phyloP scores from a whole-genome alignment of 2,888 invertebrate genomes.

The Diogma glabrata region DNA sequence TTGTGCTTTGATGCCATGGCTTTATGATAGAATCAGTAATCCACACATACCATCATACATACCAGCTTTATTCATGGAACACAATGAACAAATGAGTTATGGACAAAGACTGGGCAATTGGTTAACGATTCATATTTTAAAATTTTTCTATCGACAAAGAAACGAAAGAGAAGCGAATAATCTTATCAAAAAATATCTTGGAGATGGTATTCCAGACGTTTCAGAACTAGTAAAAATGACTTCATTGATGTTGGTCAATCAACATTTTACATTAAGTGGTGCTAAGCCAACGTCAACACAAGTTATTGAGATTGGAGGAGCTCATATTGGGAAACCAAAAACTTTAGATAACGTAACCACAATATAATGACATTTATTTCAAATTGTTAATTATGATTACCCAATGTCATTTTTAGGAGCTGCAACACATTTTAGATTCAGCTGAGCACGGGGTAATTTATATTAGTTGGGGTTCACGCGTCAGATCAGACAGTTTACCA shows the following conservation, averaged over 20 bases:
- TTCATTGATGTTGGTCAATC: constrained; percentile 32
- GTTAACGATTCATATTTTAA: constrained; percentile 25
- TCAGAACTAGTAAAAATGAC: constrained; percentile 32
- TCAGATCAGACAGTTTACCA: constrained; percentile 48
- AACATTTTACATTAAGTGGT: constrained; percentile 35
- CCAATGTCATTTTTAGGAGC: too few species aligned
- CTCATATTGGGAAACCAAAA: constrained; percentile 25
- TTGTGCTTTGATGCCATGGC: constrained; percentile 49
- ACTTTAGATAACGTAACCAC: constrained; percentile 25
- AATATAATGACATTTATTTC: too few species aligned
- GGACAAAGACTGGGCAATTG: constrained; percentile 38
- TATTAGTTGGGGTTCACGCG: constrained; percentile 61
- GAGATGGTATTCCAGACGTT: constrained; percentile 37
- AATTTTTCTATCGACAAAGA: constrained; percentile 19
- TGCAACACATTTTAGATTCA: constrained; percentile 46
- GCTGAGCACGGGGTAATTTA: constrained; percentile 51
- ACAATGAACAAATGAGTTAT: constrained; percentile 31
- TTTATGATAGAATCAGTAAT: constrained; percentile 41
- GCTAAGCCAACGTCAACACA: constrained; percentile 30
- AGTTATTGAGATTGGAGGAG: constrained; percentile 37
- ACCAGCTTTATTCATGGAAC: constrained; percentile 30
- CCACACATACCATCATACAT: constrained; percentile 46
- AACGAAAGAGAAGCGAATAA: too few species aligned
- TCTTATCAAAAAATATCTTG: constrained; percentile 31
- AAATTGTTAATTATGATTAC: too few species aligned